Base-by-base conservation (phyloP, 2,797 vertebrate genomes). In the Sciaenops ocellatus region DNA sequence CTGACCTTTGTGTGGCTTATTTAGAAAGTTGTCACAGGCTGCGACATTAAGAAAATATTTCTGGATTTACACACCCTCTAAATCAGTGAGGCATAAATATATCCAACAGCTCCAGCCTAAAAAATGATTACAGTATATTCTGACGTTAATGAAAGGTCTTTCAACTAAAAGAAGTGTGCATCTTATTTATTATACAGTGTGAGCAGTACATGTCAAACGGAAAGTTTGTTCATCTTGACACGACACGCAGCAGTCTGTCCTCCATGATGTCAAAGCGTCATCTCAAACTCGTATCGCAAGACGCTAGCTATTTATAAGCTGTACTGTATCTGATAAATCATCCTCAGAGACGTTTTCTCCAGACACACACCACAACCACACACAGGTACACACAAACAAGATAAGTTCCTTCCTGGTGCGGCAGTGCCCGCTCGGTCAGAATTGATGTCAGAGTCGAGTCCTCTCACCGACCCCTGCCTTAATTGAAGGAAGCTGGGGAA, bases 401-500 rank as follows among this genome's bases (percentile, higher is more conserved):
- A 83, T 70, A 55, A 83, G 85, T 66, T 79, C 44, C 64, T 80
- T 82, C 54, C 52, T 50, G 34, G 41, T 17, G 48, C 1, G 15
- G 68, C 57, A 1, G 20, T 82, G 79, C 57, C 75, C 13, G 34
- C 65, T 84, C 26, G 62, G 76, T 89, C 83, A 91, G 84, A 90
- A 88, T 63, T 77, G 73, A 90, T 91, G 89, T 91, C 84, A 78
- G 85, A 86, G 84, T 73, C 75, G 66, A 89, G 86, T 69, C 86
- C 85, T 87, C 82, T 89, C 82, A 76, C 63, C 65, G 76, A 90
- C 91, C 89, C 68, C 78, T 57, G 54, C 70, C 76, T 88, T 94
- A 94, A 94, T 91, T 94, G 90, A 93, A 93, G 90, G 85, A 89
- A 90, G 73, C 81, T 70, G 41, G 84, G 85, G 84, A 93, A 81